These are phyloP conservation scores for Tenthredo amoena DNA, from an alignment of 2,888 invertebrate genomes.

Conservation along the genomic window DNA sequence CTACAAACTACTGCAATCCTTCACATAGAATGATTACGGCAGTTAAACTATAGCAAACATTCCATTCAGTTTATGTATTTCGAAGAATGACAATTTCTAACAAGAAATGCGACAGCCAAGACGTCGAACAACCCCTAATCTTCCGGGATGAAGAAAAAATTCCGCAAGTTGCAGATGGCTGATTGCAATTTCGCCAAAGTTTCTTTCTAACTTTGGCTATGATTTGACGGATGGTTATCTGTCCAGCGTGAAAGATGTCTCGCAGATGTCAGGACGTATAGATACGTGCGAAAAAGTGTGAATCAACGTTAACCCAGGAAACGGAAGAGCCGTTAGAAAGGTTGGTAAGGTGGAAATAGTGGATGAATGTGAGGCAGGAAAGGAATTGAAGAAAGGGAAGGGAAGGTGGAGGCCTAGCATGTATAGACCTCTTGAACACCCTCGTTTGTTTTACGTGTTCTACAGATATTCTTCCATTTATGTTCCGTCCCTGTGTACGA, in stretches of 20 bases:
- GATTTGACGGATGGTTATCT: not conserved
- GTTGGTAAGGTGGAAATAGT: conserved; percentile 12
- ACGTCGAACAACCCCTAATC: not conserved
- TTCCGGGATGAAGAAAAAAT: not conserved
- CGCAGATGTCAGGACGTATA: not conserved
- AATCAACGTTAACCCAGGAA: not conserved
- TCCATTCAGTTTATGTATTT: not conserved
- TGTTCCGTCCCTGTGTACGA: conserved; percentile 22
- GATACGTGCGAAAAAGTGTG: not conserved
- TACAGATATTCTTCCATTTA: conserved; percentile 48
- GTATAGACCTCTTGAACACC: conserved; percentile 27
- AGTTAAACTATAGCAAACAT: not conserved
- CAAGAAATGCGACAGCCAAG: not conserved
- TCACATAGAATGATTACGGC: not conserved
- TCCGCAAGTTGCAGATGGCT: not conserved
- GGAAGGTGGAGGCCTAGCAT: not conserved
- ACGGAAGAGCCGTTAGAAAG: conserved; percentile 8
- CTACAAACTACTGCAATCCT: not conserved
- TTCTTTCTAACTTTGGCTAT: not conserved
- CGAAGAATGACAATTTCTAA: not conserved
- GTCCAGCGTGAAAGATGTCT: not conserved
- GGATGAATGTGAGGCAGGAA: conserved; percentile 8
- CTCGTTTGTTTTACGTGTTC: conserved; percentile 48
- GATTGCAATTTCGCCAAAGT: not conserved
- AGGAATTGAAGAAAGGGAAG: conserved; percentile 8